Evolutionary conservation across 2,113 vertebrate species (phyloP).

Genomic region (Gnathonemus longibarbis): DNA sequence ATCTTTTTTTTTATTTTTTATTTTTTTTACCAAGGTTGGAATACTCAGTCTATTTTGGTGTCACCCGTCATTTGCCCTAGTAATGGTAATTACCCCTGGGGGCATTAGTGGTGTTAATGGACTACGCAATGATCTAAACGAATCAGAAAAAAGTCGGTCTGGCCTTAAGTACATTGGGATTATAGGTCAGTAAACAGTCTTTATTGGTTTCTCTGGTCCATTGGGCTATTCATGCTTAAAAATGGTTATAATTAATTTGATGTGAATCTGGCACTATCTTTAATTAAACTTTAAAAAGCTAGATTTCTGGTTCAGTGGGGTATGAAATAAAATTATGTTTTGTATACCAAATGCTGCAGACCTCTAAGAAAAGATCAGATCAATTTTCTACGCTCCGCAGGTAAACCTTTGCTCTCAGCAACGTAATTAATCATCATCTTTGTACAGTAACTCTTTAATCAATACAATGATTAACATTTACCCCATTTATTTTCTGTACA

Average conservation of each 20-base stretch:
- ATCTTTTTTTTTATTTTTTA: no score
- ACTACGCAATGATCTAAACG: not conserved
- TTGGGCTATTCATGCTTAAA: not conserved
- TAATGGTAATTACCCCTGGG: not conserved
- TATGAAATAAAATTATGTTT: slow-evolving; percentile 19
- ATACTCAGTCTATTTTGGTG: not conserved
- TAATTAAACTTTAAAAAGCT: slow-evolving; percentile 24
- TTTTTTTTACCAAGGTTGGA: not conserved
- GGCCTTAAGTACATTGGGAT: not conserved
- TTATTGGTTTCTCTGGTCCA: not conserved
- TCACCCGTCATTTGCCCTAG: not conserved
- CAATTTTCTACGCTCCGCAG: slow-evolving; percentile 12
- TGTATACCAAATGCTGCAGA: not conserved
- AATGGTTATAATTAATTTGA: slow-evolving; percentile 19
- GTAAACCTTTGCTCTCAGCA: slow-evolving; percentile 6
- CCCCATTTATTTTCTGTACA: not conserved
- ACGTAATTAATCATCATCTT: slow-evolving; percentile 7
- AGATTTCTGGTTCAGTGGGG: slow-evolving; percentile 18
- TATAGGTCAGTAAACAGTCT: slow-evolving; percentile 2
- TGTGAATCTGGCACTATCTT: slow-evolving; percentile 7
- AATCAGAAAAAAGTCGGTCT: not conserved
- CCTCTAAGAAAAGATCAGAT: slow-evolving; percentile 16
- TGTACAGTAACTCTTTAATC: slow-evolving; percentile 6
- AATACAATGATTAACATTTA: slow-evolving; percentile 9
- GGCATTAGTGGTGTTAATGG: not conserved